Conservation (phyloP, 2,113 vertebrate genomes). For the Protobothrops flavoviridis region DNA sequence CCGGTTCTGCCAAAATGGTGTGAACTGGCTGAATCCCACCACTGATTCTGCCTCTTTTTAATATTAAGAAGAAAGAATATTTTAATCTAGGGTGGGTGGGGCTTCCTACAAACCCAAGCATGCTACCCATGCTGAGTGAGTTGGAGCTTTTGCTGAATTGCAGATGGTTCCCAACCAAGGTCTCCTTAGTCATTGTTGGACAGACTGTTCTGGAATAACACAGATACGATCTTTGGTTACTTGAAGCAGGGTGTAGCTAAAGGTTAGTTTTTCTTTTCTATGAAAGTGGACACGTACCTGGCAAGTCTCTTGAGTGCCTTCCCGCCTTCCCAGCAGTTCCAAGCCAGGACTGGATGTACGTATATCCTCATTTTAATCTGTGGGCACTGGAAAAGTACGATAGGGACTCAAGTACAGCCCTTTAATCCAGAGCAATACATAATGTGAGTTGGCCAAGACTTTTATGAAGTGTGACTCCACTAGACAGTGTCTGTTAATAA, state of each 20-base stretch:
- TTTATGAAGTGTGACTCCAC: not conserved
- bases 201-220: not conserved
- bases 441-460: not conserved
- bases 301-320: not conserved
- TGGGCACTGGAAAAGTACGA: not conserved
- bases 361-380: not conserved
- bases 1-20: too few relatives aligned
- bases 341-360: not conserved
- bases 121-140: not conserved
- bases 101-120: not conserved
- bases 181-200: not conserved
- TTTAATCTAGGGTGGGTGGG: too few relatives aligned
- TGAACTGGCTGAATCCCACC: too few relatives aligned
- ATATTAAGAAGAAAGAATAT: too few relatives aligned
- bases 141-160: not conserved
- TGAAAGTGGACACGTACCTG: not conserved
- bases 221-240: not conserved
- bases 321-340: not conserved
- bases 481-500: not conserved
- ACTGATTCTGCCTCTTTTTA: too few relatives aligned
- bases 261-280: not conserved
- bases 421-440: not conserved
- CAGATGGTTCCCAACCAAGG: too few relatives aligned
- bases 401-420: not conserved
- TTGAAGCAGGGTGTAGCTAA: not conserved